Conservation (phyloP, 2,113 vertebrate species). For the Myrmecophaga tridactyla region DNA sequence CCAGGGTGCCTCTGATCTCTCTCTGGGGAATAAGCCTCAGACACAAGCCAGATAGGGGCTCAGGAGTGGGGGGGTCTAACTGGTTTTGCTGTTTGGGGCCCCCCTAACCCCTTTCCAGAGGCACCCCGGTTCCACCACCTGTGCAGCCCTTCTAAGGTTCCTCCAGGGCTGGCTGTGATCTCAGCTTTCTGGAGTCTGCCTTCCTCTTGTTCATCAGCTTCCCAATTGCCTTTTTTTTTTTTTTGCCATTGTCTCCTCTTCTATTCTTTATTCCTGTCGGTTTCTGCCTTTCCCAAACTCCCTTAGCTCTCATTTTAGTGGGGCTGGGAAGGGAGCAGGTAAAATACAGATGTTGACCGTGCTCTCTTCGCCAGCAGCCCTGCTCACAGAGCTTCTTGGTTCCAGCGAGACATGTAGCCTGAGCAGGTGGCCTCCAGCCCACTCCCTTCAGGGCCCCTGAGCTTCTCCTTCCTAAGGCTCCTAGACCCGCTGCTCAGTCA, state of each 20-base stretch:
- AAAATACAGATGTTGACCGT: not conserved
- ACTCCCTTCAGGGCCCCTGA: not conserved
- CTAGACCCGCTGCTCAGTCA: too few species aligned
- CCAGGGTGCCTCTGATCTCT: too few species aligned
- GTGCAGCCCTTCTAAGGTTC: not conserved
- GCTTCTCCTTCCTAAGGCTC: too few species aligned
- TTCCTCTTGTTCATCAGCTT: fast-evolving
- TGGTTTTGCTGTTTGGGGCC: too few species aligned
- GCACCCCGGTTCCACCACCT: not conserved
- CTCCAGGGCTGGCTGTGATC: not conserved
- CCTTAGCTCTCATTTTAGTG: not conserved
- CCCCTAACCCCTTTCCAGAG: not conserved
- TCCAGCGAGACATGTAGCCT: too few species aligned
- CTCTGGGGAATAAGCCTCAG: too few species aligned
- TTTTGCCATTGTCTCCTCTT: not conserved
- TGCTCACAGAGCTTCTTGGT: not conserved
- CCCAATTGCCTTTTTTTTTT: not conserved
- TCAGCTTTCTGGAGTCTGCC: too few species aligned
- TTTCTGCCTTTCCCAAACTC: not conserved
- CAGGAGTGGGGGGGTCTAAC: too few species aligned
- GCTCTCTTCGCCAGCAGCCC: not conserved
- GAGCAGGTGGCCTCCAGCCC: not conserved
- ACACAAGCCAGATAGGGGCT: too few species aligned
- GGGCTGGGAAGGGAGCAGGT: not conserved
- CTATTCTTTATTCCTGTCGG: not conserved